Percentiles rank a stretch among this genome's conserved stretches.
These are phyloP conservation scores for Xenops minutus DNA, from an alignment of 2,797 vertebrate species.

Conservation along the genomic window DNA sequence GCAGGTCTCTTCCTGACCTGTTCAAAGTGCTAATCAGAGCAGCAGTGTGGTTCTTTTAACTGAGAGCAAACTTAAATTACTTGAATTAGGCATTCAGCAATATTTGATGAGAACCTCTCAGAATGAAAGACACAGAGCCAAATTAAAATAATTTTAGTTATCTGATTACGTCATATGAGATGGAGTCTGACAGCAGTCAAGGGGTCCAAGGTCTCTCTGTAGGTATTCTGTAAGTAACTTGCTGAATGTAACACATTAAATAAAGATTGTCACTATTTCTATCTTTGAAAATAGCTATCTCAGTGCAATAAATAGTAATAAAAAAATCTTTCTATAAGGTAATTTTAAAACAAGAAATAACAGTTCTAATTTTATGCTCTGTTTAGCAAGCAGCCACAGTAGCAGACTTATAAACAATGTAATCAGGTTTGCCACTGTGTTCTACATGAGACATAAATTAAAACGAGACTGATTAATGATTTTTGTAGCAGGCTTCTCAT, in stretches of 20 bases:
- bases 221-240: background rate
- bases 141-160: background rate
- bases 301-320: background rate
- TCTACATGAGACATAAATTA: background rate
- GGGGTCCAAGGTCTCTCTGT: background rate
- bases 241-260: background rate
- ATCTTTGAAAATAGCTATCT: background rate
- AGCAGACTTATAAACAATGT: background rate
- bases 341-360: background rate
- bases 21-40: background rate
- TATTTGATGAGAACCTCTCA: background rate
- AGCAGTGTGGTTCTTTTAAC: background rate
- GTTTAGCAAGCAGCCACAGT: background rate
- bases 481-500: background rate
- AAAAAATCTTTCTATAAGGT: background rate
- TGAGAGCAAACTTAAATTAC: background rate
- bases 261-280: background rate
- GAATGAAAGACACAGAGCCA: background rate
- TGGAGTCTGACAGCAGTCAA: rapidly evolving
- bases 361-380: conserved; percentile 13
- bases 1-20: background rate
- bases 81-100: background rate
- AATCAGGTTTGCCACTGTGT: background rate
- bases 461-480: background rate
- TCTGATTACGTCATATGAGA: background rate